Percentiles rank a stretch among this genome's conserved stretches.
phyloP scores from a whole-genome alignment of 2,888 invertebrate genomes.

The Steromphala cineraria region DNA sequence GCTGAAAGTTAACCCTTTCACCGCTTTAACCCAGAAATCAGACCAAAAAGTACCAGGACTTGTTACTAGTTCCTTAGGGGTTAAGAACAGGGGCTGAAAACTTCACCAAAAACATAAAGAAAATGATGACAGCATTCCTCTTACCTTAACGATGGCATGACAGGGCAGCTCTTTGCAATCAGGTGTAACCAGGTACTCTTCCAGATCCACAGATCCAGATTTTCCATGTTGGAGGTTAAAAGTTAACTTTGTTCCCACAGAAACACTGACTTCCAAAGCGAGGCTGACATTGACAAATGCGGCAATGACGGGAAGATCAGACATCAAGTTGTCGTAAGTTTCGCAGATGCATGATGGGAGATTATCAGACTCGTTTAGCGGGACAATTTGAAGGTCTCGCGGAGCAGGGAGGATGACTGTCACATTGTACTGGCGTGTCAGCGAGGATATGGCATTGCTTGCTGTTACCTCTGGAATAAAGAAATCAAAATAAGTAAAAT shows the following conservation, averaged over 20 bases:
- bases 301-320: conserved; percentile 36
- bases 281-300: conserved; percentile 51
- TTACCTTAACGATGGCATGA: conserved; percentile 40
- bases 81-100: no score
- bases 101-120: no score
- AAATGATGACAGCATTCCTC: no score
- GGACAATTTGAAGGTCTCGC: conserved; percentile 48
- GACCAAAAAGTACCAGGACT: no score
- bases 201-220: conserved; percentile 22
- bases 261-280: conserved; percentile 50
- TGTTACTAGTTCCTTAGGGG: no score
- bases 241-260: conserved; percentile 57
- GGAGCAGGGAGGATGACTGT: conserved; percentile 54
- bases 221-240: conserved; percentile 44
- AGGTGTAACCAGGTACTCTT: conserved; percentile 18
- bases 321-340: conserved; percentile 27
- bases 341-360: conserved; percentile 55
- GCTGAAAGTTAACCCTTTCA: no score
- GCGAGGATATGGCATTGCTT: conserved; percentile 44
- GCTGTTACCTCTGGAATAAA: conserved; percentile 51
- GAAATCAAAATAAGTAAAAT: neutral
- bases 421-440: conserved; percentile 34
- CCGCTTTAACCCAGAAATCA: no score
- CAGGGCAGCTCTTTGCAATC: conserved; percentile 32
- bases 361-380: conserved; percentile 32